A percentile compares a stretch with the other conserved stretches of the same genome.
Evolutionary conservation across 2,797 vertebrate species (phyloP).

Genomic region (Carcharodon carcharias): DNA sequence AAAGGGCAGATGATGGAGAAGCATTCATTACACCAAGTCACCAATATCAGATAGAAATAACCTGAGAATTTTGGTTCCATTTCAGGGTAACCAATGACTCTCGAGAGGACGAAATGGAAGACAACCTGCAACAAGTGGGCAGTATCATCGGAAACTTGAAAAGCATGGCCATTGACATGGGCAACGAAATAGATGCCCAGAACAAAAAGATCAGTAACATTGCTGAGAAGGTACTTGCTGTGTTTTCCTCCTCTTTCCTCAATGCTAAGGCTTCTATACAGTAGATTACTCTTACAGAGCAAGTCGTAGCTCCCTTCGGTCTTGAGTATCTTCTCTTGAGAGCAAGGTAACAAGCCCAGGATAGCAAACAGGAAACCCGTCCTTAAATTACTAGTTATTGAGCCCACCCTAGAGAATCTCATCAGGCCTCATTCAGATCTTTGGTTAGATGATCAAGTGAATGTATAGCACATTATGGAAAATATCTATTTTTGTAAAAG

Average conservation of each 20-base stretch:
- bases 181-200: conserved; percentile 84
- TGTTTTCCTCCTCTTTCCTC: background rate
- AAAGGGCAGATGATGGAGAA: background rate
- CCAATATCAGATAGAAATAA: background rate
- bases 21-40: background rate
- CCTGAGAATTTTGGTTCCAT: conserved; percentile 23
- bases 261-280: background rate
- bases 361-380: background rate
- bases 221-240: conserved; percentile 67
- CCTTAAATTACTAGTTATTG: background rate
- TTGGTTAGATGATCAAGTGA: background rate
- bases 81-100: conserved; percentile 85
- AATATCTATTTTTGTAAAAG: background rate
- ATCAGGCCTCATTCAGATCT: background rate
- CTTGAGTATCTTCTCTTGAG: background rate
- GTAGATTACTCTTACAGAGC: background rate
- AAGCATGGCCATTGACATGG: conserved; percentile 87
- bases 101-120: conserved; percentile 96
- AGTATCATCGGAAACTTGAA: conserved; percentile 84
- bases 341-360: background rate
- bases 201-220: conserved; percentile 79
- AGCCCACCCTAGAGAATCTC: background rate
- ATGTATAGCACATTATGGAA: background rate
- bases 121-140: conserved; percentile 82
- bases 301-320: background rate